Percentiles rank a stretch among this genome's conserved stretches.
Conservation (phyloP, 1,140 invertebrate species). For the Ceratosolen fusciceps region DNA sequence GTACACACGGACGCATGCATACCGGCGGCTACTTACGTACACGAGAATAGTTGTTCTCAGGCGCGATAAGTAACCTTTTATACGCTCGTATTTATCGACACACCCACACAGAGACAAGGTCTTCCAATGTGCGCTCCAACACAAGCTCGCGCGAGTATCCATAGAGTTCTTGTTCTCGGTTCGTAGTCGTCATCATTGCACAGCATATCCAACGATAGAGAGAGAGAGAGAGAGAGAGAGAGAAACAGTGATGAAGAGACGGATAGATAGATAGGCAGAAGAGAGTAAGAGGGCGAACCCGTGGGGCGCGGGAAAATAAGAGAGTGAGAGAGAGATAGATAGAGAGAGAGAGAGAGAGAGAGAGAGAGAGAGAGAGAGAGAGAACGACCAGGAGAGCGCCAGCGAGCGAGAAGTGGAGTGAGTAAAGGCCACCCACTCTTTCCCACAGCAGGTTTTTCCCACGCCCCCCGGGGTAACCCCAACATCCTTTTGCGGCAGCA, state of each 20-base stretch:
- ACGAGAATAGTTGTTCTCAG: constrained; percentile 32
- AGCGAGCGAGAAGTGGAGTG: constrained; percentile 54
- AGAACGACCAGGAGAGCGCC: background rate
- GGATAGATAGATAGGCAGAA: too few relatives aligned
- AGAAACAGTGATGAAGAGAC: too few relatives aligned
- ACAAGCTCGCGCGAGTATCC: constrained; percentile 3
- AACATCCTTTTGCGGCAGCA: constrained; percentile 76
- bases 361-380: constrained; percentile 12
- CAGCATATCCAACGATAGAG: constrained; percentile 16
- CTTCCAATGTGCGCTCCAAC: background rate
- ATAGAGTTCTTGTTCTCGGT: constrained; percentile 5
- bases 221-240: constrained; percentile 1
- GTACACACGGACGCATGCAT: constrained; percentile 11
- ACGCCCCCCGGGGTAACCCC: constrained; percentile 82
- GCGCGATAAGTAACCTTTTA: constrained; percentile 48
- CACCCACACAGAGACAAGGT: background rate
- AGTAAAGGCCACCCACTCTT: constrained; percentile 81
- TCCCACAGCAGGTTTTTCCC: constrained; percentile 85
- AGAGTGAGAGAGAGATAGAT: background rate
- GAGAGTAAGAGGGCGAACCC: background rate
- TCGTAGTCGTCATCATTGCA: constrained; percentile 31
- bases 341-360: background rate
- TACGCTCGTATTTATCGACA: constrained; percentile 44
- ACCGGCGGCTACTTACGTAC: constrained; percentile 34
- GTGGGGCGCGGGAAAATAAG: too few relatives aligned